Base-by-base conservation (phyloP, 2,797 vertebrate genomes). In the Sarcoramphus papa region DNA sequence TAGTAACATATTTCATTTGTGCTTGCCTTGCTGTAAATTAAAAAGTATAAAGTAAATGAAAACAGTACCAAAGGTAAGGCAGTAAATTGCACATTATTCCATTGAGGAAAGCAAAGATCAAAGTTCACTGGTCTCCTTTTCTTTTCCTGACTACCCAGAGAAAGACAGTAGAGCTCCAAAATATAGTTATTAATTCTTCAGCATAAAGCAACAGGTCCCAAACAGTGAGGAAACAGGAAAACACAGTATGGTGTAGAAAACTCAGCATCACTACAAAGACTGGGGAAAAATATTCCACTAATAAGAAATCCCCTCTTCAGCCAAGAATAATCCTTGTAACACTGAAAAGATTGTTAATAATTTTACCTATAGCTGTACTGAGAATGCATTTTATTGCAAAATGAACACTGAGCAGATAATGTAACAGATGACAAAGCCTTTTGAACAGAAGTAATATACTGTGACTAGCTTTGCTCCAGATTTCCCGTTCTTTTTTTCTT, bases 21-120 rank as follows among this genome's bases (percentile, higher is more conserved):
- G 35, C 62, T 86, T 95, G 19, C 22, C 73, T 64, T 53, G 62
- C 51, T 94, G 69, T 67, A 96, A 97, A 96, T 73, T 95, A 72
- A 97, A 94, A 85, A 91, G 15, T 53, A 48, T 60, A 94, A 90
- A 40, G 63, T 73, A 94, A 96, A 92, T 75, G 53, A 60, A 96
- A 96, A 95, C 50, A 72, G 78, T 77, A 83, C 62, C 23, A 75
- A 92, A 94, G 53, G 54, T 88, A 96, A 89, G 88, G 79, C 70
- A 84, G 43, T 27, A 89, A 74, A 80, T 80, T 79, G 41, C 57
- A 64, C 25, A 57, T 68, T 64, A 88, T 87, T 95, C 63, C 13
- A 37, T 22, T 77, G 74, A 90, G 54, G 33, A 95, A 95, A 73
- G 19, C 35, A 94, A 93, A 95, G 35, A 65, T 31, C 27, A 73